A percentile compares a stretch with the other conserved stretches of the same genome.
Evolutionary conservation across 2,797 vertebrate species (phyloP).

Genomic region (Myripristis jacobus): DNA sequence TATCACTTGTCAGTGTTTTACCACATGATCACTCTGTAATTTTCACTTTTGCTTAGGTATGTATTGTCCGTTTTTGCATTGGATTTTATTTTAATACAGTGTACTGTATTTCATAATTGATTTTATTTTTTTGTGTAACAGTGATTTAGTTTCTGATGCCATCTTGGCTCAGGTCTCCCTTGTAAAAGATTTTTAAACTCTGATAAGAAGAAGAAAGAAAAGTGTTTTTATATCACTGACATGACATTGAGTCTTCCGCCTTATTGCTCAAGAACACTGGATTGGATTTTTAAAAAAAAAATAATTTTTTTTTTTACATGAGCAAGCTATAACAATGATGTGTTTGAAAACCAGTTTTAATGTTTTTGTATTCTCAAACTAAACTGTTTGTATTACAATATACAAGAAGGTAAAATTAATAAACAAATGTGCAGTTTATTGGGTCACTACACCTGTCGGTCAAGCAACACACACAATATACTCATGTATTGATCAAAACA

Average conservation of each 20-base stretch:
- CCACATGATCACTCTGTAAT: no score
- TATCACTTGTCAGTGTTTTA: no score
- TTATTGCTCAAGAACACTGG: neutral
- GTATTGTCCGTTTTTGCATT: no score
- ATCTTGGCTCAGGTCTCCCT: no score
- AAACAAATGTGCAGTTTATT: neutral
- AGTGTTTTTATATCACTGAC: slow-evolving; percentile 36
- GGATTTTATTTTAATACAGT: no score
- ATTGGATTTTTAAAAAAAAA: no score
- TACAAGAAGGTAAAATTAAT: neutral
- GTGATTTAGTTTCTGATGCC: no score
- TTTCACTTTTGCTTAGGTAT: no score
- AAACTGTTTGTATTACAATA: neutral
- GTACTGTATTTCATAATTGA: no score
- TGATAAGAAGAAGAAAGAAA: no score
- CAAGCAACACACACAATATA: slow-evolving; percentile 5
- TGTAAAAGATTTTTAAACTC: no score
- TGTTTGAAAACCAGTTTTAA: neutral
- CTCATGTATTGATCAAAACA: slow-evolving; percentile 13
- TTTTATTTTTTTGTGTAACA: no score
- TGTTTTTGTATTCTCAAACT: neutral
- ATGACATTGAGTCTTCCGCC: neutral
- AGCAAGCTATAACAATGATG: neutral
- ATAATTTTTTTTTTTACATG: neutral
- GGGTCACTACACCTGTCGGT: neutral